Base-by-base conservation (phyloP, 2,888 invertebrate species). In the Eumerus sabulonum region DNA sequence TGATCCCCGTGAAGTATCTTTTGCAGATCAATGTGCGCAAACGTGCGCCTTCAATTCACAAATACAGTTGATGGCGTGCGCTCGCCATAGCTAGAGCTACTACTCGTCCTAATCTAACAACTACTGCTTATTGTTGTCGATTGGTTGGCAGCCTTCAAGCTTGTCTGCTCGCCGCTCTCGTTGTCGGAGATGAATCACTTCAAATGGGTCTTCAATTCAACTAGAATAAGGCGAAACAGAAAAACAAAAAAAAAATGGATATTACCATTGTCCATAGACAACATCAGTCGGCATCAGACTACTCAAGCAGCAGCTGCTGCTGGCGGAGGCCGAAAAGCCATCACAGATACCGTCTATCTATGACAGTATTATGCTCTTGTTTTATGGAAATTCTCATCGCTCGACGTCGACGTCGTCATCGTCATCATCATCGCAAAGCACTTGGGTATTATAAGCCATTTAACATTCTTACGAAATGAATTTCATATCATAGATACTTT, bases 141-240 rank as follows among this genome's bases (percentile, higher is more conserved):
- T 59, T 27, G 27, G 3, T 7, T 27, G 7, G 3, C 27, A 27
- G 27, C 27, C 27, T 27, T 27, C 27, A 27, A 27, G 27, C 44
- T 62, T 63, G 56, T 57, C 35, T 53, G 12, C 16, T 14, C n/a
- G 14, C 50, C 18, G 40, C 19, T 27, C 48, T 38, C 38, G 13
- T 57, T 57, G 60, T 59, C 48, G 11, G 74, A 79, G 79, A 79
- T 79, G 79, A 79, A 79, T 79, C 79, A 79, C 74, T 64, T 44
- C 42, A 74, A 74, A 74, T 79, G 70, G 79, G 79, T 79, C 79
- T 74, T 79, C 79, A 79, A 74, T 79, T 79, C 54, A 74, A 66
- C 38, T 14, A 45, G 73, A 44, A 44, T 45, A 53, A 57, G 66
- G 57, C 71, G n/a, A n/a, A n/a, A n/a, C n/a, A n/a, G n/a, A n/a